These are phyloP conservation scores for Mylabris sibirica DNA, from an alignment of 2,888 invertebrate species.

Conservation along the genomic window DNA sequence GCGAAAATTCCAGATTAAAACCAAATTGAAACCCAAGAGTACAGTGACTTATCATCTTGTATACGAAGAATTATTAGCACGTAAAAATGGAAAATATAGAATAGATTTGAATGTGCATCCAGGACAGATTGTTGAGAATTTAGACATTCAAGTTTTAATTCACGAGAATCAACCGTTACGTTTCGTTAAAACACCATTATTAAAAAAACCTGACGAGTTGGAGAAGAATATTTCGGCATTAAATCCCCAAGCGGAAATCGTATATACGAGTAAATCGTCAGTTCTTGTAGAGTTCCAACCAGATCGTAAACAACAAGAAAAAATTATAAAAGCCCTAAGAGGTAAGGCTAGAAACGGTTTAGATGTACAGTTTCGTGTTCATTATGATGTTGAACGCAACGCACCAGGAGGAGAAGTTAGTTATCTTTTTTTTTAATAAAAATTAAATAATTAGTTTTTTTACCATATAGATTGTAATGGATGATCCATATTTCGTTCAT, in stretches of 20 bases:
- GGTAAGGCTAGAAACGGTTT: slow-evolving; percentile 59
- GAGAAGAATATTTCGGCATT: slow-evolving; percentile 60
- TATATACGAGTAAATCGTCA: slow-evolving; percentile 33
- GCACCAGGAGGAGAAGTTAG: slow-evolving; percentile 64
- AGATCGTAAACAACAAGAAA: slow-evolving; percentile 65
- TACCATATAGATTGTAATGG: slow-evolving; percentile 61
- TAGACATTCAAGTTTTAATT: slow-evolving; percentile 61
- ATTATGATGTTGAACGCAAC: slow-evolving; percentile 70
- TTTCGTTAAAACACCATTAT: slow-evolving; percentile 18
- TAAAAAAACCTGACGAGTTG: background rate
- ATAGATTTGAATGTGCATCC: slow-evolving; percentile 72
- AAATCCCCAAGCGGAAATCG: slow-evolving; percentile 43
- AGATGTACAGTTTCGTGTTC: slow-evolving; percentile 70
- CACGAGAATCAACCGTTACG: slow-evolving; percentile 22
- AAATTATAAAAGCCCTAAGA: slow-evolving; percentile 54
- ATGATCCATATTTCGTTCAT: slow-evolving; percentile 76
- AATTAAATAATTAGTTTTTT: too few species aligned
- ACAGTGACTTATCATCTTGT: slow-evolving; percentile 72
- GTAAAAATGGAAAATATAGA: slow-evolving; percentile 71
- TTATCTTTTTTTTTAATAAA: background rate
- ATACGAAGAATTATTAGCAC: slow-evolving; percentile 73
- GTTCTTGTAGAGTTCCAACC: slow-evolving; percentile 64
- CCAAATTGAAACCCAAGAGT: slow-evolving; percentile 59
- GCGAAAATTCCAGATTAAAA: background rate
- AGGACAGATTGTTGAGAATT: slow-evolving; percentile 68